A percentile compares a stretch with the other conserved stretches of the same genome.
phyloP scores from a whole-genome alignment of 2,113 vertebrate species.

The Oncorhynchus kisutch region DNA sequence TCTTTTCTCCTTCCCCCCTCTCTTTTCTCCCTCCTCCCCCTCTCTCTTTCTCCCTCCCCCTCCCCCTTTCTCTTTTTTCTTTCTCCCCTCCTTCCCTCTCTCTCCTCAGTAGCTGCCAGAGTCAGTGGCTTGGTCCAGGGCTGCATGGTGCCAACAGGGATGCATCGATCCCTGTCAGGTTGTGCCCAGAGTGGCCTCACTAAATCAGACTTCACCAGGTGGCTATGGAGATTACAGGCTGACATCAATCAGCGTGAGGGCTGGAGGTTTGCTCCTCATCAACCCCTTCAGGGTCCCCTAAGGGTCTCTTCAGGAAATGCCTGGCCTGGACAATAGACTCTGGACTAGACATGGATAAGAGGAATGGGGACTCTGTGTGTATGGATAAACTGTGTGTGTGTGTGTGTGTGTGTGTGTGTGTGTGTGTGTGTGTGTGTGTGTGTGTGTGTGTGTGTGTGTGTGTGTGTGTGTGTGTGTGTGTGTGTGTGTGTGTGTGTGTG shows the following conservation, averaged over 20 bases:
- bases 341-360: not conserved
- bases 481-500: too few relatives aligned
- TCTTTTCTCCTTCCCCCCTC: too few relatives aligned
- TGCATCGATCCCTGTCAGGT: not conserved
- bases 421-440: too few relatives aligned
- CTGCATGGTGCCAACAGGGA: constrained; percentile 1
- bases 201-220: constrained; percentile 3
- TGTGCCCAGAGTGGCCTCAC: not conserved
- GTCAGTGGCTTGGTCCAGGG: not conserved
- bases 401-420: not conserved
- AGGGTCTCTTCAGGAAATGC: not conserved
- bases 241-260: constrained; percentile 4
- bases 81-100: not conserved
- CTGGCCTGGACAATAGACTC: not conserved
- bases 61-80: too few relatives aligned
- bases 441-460: too few relatives aligned
- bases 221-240: constrained; percentile 8
- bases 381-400: not conserved
- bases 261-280: not conserved
- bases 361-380: not conserved
- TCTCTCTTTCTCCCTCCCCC: too few relatives aligned
- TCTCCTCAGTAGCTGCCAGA: not conserved
- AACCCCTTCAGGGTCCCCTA: not conserved
- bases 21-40: too few relatives aligned
- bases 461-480: too few relatives aligned